phyloP scores from a whole-genome alignment of 1,140 invertebrate species.

The Brachionus rotundiformis region DNA sequence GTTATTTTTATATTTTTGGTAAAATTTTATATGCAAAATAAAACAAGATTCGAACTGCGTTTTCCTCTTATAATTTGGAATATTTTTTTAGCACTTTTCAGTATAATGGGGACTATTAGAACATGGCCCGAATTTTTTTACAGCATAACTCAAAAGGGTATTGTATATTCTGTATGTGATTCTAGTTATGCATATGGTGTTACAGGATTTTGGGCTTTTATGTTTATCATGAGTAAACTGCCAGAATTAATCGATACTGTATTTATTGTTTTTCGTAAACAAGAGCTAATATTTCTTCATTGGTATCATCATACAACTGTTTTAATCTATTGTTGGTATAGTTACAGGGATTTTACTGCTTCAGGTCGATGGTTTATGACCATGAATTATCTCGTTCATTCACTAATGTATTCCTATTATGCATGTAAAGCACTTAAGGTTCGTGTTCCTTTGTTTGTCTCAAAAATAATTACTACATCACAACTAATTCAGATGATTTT shows the following conservation, averaged over 20 bases:
- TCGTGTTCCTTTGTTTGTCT: conserved; percentile 77
- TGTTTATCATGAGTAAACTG: conserved; percentile 87
- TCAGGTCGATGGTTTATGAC: conserved; percentile 85
- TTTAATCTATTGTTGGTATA: conserved; percentile 93
- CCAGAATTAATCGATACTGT: conserved; percentile 92
- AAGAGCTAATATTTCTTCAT: conserved; percentile 93
- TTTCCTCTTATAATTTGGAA: conserved; percentile 87
- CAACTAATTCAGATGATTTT: conserved; percentile 93
- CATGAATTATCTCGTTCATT: conserved; percentile 95
- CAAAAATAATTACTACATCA: conserved; percentile 86
- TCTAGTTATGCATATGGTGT: conserved; percentile 67
- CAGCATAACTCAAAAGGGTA: conserved; percentile 79
- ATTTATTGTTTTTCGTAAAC: conserved; percentile 92
- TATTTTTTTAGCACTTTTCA: conserved; percentile 84
- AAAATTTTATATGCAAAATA: conserved; percentile 85
- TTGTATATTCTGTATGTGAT: conserved; percentile 89
- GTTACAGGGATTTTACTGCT: conserved; percentile 69
- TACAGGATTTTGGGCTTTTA: conserved; percentile 67
- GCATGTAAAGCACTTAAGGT: conserved; percentile 83
- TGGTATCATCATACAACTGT: conserved; percentile 77
- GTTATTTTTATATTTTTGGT: conserved; percentile 89
- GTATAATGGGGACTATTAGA: conserved; percentile 80
- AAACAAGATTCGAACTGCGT: conserved; percentile 81
- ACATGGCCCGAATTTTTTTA: conserved; percentile 74
- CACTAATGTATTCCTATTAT: conserved; percentile 97